Conservation (phyloP, 2,113 vertebrate genomes). For the Theropithecus gelada region DNA sequence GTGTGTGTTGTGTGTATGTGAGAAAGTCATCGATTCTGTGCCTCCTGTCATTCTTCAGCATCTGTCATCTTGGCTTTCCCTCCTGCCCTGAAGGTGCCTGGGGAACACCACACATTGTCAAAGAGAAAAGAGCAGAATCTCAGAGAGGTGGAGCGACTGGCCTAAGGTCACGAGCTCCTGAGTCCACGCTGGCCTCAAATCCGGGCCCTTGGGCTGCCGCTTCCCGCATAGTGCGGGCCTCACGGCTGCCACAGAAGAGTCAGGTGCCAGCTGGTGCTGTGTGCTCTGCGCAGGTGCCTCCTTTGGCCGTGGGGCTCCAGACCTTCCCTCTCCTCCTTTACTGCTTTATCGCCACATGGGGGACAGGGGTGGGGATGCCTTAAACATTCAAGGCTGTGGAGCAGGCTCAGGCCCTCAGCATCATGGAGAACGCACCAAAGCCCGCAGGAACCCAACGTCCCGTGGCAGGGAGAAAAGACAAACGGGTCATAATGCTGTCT, state of each 20-base stretch:
- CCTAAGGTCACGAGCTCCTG: neutral
- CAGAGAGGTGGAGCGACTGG: neutral
- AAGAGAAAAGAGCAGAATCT: neutral
- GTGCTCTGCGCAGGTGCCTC: neutral
- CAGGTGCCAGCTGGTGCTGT: rapidly evolving
- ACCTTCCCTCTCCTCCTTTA: neutral
- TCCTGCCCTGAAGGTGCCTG: neutral
- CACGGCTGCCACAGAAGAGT: rapidly evolving
- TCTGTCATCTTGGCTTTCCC: neutral
- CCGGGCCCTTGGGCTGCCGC: neutral
- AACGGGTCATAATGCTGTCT: neutral
- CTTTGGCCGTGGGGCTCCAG: rapidly evolving
- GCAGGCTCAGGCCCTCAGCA: neutral
- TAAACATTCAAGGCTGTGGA: neutral
- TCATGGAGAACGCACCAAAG: rapidly evolving
- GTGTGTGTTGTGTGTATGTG: too few species aligned
- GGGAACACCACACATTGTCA: neutral
- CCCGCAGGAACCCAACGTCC: neutral
- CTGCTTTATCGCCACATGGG: too few species aligned
- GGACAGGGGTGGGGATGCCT: neutral
- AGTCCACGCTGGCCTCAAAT: rapidly evolving
- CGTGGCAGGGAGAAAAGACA: neutral
- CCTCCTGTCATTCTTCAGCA: rapidly evolving
- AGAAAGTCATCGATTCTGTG: neutral
- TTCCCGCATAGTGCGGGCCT: rapidly evolving